These are phyloP conservation scores for Myrmecophaga tridactyla DNA, from an alignment of 2,113 vertebrate species.

Conservation along the genomic window DNA sequence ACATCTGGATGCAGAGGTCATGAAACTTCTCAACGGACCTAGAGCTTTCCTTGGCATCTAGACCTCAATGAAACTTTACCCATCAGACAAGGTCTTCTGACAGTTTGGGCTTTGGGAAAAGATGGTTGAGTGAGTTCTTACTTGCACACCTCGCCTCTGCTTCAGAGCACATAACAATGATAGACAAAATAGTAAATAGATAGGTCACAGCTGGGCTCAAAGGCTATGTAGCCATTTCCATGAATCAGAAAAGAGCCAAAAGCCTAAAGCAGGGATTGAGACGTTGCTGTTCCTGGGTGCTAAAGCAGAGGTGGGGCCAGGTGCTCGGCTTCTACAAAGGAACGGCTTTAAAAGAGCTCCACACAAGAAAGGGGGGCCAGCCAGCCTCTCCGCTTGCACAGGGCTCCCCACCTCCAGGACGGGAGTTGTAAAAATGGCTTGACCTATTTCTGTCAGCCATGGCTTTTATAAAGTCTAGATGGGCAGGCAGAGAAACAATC, in stretches of 20 bases:
- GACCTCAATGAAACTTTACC: not conserved
- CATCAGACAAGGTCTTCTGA: not conserved
- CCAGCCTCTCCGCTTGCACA: not conserved
- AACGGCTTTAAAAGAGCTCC: not conserved
- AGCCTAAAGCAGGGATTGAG: not conserved
- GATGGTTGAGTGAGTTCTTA: not conserved
- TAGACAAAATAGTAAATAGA: not conserved
- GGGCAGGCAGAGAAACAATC: not conserved
- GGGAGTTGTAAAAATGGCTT: not conserved
- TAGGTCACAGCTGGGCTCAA: not conserved
- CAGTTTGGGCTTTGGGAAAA: not conserved
- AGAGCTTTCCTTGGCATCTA: not conserved
- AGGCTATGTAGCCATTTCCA: not conserved
- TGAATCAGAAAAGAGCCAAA: not conserved
- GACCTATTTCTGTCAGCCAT: not conserved
- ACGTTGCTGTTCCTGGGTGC: not conserved
- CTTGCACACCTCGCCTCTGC: not conserved
- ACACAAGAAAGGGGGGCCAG: rapidly evolving
- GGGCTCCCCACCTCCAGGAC: not conserved
- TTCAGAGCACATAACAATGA: not conserved
- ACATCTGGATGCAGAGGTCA: not conserved
- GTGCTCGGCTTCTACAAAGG: rapidly evolving
- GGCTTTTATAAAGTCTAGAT: not conserved
- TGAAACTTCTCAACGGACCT: not conserved
- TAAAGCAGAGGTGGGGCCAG: not conserved